Base-by-base conservation (phyloP, 2,888 invertebrate genomes). In the Ditula angustiorana region DNA sequence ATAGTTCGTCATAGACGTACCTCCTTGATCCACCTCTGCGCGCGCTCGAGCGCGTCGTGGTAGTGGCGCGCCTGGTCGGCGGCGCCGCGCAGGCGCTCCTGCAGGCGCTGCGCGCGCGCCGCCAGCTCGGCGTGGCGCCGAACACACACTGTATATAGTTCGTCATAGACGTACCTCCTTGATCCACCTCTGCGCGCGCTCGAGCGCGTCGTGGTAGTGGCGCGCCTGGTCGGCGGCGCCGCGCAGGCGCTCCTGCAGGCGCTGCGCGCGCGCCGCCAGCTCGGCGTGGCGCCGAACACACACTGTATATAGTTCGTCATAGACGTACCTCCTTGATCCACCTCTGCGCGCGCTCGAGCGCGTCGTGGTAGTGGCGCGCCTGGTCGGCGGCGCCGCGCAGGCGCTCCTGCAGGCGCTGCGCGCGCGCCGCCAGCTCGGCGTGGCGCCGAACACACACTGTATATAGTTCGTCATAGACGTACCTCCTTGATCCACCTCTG, bases 231-330 rank as follows among this genome's bases (percentile, higher is more conserved):
- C 87, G 3, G 96, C 96, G n/a, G 98, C 95, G 0, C 96, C 96
- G 0, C 97, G 95, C 66, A 98, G 91, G 65, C 95, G 93, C 76
- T 98, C 98, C 16, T 97, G 96, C 59, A 99, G 91, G 1, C 95
- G 94, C 83, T 97, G 98, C 26, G 97, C 97, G 5, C 98, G 94
- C 62, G 96, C 94, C 44, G 97, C 93, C 28, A 99, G 93, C 78
- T 98, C 98, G 69, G 96, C 95, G 86, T 97, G 97, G 37, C 96
- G 95, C 0, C 96, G 94, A n/a, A n/a, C n/a, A n/a, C n/a, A n/a
- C n/a, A n/a, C n/a, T n/a, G n/a, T n/a, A n/a, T n/a, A n/a, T n/a
- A n/a, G n/a, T n/a, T n/a, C 26, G 33, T 11, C n/a, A 10, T 2
- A 10, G 33, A n/a, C 16, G 13, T 13, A 95, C 95, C 72, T 96